Evolutionary conservation across 2,797 vertebrate species (phyloP).

Genomic region (Acomys russatus): DNA sequence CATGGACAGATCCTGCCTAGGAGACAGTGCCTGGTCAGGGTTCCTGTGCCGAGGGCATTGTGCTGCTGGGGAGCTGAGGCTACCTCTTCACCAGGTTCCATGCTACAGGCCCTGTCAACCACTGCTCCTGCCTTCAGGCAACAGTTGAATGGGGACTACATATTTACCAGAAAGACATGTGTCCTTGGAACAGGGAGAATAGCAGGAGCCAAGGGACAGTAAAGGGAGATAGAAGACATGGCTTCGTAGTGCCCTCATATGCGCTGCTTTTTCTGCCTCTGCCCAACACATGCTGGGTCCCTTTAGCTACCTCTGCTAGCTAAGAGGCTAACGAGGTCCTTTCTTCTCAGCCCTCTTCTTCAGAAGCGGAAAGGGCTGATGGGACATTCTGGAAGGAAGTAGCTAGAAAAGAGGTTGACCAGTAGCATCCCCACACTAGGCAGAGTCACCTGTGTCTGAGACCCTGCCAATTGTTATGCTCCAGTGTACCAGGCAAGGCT

Average conservation of each 20-base stretch:
- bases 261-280: rapidly evolving
- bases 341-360: not conserved
- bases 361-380: too few relatives aligned
- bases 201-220: rapidly evolving
- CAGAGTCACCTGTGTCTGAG: not conserved
- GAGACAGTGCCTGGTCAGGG: not conserved
- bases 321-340: rapidly evolving
- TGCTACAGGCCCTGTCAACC: rapidly evolving
- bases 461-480: not conserved
- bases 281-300: rapidly evolving
- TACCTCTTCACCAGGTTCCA: rapidly evolving
- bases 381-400: too few relatives aligned
- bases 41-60: not conserved
- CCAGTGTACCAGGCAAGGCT: not conserved
- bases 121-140: not conserved
- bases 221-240: rapidly evolving
- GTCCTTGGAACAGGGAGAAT: not conserved
- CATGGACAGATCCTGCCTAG: not conserved
- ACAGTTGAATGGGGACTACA: not conserved
- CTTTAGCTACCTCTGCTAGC: not conserved
- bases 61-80: not conserved
- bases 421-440: not conserved
- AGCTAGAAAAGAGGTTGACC: not conserved
- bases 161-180: not conserved
- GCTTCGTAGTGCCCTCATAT: rapidly evolving